A percentile compares a stretch with the other conserved stretches of the same genome.
phyloP scores from a whole-genome alignment of 2,113 vertebrate species.

The Podarcis cretensis region DNA sequence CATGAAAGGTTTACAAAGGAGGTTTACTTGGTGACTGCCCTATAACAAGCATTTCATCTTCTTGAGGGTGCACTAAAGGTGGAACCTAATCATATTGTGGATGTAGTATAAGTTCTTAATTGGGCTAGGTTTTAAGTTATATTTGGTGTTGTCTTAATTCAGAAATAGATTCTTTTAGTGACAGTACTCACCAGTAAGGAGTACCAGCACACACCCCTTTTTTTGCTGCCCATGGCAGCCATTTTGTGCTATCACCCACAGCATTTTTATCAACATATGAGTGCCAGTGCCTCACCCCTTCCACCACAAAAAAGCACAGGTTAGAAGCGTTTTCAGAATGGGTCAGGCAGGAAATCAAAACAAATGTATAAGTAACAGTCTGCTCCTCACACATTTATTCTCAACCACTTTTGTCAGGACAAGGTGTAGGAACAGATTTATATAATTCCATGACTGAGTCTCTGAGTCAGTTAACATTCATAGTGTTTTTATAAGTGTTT shows the following conservation, averaged over 20 bases:
- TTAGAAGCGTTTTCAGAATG: background rate
- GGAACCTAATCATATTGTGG: background rate
- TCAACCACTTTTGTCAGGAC: conserved; percentile 31
- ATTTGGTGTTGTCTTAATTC: background rate
- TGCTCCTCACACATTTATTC: accelerated
- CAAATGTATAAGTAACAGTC: background rate
- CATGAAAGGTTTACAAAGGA: background rate
- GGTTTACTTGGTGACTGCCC: background rate
- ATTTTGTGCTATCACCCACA: no score
- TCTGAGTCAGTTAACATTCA: conserved; percentile 41
- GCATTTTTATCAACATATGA: no score
- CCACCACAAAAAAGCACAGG: no score
- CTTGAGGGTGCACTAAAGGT: background rate
- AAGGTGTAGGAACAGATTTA: conserved; percentile 32
- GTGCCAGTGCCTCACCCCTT: no score
- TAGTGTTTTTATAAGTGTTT: conserved; percentile 32
- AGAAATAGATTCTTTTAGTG: no score
- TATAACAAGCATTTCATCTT: background rate
- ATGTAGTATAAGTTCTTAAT: background rate
- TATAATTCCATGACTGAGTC: conserved; percentile 29
- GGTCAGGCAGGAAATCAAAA: background rate
- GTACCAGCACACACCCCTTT: no score
- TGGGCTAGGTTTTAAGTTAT: background rate
- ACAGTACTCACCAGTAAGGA: no score
- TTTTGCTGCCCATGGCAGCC: no score